phyloP scores from a whole-genome alignment of 92 coral and sea anemone species.

The Porites lobata region DNA sequence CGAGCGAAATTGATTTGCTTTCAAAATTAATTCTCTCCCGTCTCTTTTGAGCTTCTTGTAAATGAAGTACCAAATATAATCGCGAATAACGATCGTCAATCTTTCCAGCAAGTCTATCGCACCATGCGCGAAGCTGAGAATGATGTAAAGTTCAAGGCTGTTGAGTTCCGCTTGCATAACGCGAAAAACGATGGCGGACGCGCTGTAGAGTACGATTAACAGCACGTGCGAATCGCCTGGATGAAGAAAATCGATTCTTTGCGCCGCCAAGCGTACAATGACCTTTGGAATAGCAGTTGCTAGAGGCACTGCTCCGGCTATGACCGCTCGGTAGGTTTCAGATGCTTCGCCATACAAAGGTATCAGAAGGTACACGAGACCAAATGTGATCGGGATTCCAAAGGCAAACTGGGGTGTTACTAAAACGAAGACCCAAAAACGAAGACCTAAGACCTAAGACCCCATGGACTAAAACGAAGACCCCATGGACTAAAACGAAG shows the following conservation, averaged over 20 bases:
- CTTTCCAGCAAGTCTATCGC: constrained; percentile 60
- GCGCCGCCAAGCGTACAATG: constrained; percentile 55
- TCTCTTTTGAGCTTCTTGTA: constrained; percentile 30
- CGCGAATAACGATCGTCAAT: constrained; percentile 64
- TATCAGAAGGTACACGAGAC: neutral
- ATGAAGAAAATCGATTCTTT: constrained; percentile 50
- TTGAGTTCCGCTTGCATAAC: constrained; percentile 78
- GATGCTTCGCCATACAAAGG: constrained; percentile 6
- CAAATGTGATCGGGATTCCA: constrained; percentile 33
- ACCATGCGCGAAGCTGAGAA: constrained; percentile 68
- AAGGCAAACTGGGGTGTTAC: constrained; percentile 5
- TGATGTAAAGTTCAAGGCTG: constrained; percentile 45
- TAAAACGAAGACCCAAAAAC: too few species aligned
- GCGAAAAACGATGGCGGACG: constrained; percentile 61
- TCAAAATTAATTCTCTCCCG: neutral
- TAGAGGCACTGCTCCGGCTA: constrained; percentile 38
- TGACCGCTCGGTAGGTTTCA: neutral
- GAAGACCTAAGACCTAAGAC: too few species aligned
- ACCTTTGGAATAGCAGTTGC: constrained; percentile 55
- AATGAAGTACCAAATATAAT: constrained; percentile 70
- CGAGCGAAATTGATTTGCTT: constrained; percentile 28
- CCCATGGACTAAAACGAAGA: too few species aligned
- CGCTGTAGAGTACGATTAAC: constrained; percentile 37
- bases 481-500: too few species aligned
- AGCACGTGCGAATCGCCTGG: constrained; percentile 61